Percentiles rank a stretch among this genome's conserved stretches.
Evolutionary conservation across 2,888 invertebrate genomes (phyloP).

Genomic region (Diloba caeruleocephala): DNA sequence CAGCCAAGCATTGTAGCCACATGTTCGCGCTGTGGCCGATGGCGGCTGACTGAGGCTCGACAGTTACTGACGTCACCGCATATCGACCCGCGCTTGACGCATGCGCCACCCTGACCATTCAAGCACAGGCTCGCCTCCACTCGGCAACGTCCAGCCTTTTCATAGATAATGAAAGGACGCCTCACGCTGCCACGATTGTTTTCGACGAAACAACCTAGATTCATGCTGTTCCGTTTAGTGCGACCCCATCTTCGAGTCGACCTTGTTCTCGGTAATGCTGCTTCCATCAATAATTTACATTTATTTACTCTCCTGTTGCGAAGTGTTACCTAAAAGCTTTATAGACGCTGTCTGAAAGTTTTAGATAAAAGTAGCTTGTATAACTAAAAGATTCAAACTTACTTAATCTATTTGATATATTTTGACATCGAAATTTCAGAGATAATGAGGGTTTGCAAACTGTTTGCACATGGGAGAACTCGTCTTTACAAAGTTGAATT

Average conservation of each 20-base stretch:
- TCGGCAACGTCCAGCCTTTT: conserved; percentile 55
- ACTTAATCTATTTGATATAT: conserved; percentile 16
- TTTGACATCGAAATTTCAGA: conserved; percentile 19
- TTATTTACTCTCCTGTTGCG: conserved; percentile 40
- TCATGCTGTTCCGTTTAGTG: conserved; percentile 47
- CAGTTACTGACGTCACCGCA: conserved; percentile 80
- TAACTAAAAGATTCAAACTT: conserved; percentile 16
- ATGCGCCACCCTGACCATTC: conserved; percentile 73
- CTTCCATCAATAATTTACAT: conserved; percentile 39
- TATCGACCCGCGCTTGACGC: conserved; percentile 82
- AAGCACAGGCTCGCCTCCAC: conserved; percentile 51
- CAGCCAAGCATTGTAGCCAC: conserved; percentile 85
- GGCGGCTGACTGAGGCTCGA: conserved; percentile 82
- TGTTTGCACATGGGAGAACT: conserved; percentile 23
- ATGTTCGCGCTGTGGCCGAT: conserved; percentile 80
- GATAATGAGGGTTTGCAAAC: conserved; percentile 23
- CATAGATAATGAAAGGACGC: conserved; percentile 74
- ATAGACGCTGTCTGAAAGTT: conserved; percentile 9
- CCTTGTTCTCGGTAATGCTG: conserved; percentile 50
- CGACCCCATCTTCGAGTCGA: conserved; percentile 42
- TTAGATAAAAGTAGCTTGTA: conserved; percentile 4
- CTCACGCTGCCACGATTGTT: conserved; percentile 63
- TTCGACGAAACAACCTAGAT: conserved; percentile 66
- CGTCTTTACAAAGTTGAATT: conserved; percentile 27
- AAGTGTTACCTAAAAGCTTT: conserved; percentile 55